Percentiles rank a stretch among this genome's conserved stretches.
Evolutionary conservation across 1,140 invertebrate species (phyloP).

Genomic region (Chrysomallon squamiferum): DNA sequence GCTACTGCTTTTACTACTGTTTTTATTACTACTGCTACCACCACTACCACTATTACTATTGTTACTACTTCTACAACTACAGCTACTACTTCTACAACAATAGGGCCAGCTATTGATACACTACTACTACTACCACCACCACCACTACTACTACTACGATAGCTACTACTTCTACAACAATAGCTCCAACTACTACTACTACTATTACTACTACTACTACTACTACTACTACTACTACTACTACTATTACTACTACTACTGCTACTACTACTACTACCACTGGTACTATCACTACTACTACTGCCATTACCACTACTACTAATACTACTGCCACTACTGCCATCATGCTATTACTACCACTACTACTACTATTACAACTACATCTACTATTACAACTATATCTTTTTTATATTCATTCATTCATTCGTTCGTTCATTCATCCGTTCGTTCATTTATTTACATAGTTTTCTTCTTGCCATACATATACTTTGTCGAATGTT

Average conservation of each 20-base stretch:
- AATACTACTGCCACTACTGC: background rate
- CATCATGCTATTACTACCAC: background rate
- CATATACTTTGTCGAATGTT: too few relatives aligned
- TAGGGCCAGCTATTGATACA: background rate
- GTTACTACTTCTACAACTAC: background rate
- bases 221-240: background rate
- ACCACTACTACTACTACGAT: background rate
- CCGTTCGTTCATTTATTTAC: too few relatives aligned
- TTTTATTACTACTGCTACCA: slow-evolving; percentile 3
- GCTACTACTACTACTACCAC: background rate
- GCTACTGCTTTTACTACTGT: background rate
- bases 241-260: slow-evolving; percentile 1
- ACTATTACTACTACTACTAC: background rate
- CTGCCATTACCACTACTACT: background rate
- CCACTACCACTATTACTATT: slow-evolving; percentile 1
- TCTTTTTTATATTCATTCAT: too few relatives aligned
- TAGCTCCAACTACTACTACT: background rate
- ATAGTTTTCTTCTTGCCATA: too few relatives aligned
- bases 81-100: background rate
- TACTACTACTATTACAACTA: background rate
- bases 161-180: background rate
- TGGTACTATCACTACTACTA: background rate
- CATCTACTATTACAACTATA: background rate
- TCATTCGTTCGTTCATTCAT: too few relatives aligned
- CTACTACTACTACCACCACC: background rate